phyloP scores from a whole-genome alignment of 2,797 vertebrate species.

The Myripristis jacobus region DNA sequence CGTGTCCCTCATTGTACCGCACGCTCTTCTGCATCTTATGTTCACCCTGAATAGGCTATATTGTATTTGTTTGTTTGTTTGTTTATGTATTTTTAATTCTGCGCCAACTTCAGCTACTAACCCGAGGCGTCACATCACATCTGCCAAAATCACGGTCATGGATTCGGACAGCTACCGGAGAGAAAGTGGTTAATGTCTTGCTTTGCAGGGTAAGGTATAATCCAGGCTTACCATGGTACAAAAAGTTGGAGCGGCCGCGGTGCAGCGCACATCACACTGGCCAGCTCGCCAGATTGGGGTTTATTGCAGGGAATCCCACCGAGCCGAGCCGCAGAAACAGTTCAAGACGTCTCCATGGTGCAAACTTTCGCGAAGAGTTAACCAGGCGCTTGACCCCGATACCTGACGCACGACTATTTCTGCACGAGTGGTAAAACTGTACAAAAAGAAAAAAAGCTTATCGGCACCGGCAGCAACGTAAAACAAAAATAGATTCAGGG shows the following conservation, averaged over 20 bases:
- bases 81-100: no score
- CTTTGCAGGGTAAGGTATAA: slow-evolving; percentile 54
- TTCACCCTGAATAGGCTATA: not conserved
- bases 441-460: slow-evolving; percentile 8
- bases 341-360: slow-evolving; percentile 20
- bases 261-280: slow-evolving; percentile 23
- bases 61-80: slow-evolving; percentile 6
- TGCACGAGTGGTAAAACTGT: not conserved
- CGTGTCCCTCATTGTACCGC: slow-evolving; percentile 94
- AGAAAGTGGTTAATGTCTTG: slow-evolving; percentile 27
- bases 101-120: slow-evolving; percentile 30
- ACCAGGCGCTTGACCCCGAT: not conserved
- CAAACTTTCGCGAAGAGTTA: slow-evolving; percentile 41
- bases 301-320: not conserved
- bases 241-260: slow-evolving; percentile 66
- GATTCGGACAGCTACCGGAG: slow-evolving; percentile 3
- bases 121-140: slow-evolving; percentile 37
- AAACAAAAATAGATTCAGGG: slow-evolving; percentile 63
- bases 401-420: not conserved
- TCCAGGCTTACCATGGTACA: slow-evolving; percentile 63
- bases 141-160: not conserved
- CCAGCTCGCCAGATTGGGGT: not conserved
- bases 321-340: slow-evolving; percentile 1
- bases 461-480: slow-evolving; percentile 20
- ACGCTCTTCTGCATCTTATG: slow-evolving; percentile 93